These are phyloP conservation scores for Anseranas semipalmata DNA, from an alignment of 2,113 vertebrate species.

Conservation along the genomic window DNA sequence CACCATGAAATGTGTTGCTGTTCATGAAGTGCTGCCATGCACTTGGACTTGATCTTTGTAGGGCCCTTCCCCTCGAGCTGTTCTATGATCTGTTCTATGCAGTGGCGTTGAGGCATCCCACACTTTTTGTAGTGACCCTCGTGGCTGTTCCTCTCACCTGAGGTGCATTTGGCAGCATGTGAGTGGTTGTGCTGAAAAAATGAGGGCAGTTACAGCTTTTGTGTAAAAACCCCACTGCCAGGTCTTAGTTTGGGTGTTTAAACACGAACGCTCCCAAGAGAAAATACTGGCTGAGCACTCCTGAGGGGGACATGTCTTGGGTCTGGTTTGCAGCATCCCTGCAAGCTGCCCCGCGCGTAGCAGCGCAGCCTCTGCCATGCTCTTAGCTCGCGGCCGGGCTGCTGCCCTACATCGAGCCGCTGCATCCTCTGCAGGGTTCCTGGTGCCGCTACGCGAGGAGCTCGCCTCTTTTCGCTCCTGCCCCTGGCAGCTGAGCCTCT, in stretches of 20 bases:
- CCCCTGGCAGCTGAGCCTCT: not conserved
- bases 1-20: no score
- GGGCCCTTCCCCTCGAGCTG: no score
- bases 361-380: no score
- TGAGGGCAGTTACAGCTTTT: rapidly evolving
- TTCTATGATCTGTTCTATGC: no score
- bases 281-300: no score
- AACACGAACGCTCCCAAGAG: rapidly evolving
- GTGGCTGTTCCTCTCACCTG: rapidly evolving
- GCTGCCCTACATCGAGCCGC: not conserved
- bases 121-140: rapidly evolving
- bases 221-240: rapidly evolving
- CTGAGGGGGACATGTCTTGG: no score
- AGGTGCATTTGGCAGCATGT: rapidly evolving
- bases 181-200: not conserved
- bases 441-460: not conserved
- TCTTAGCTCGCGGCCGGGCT: no score
- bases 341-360: no score
- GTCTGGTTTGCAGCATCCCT: no score
- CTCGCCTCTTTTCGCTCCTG: not conserved
- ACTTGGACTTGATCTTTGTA: no score
- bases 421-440: not conserved
- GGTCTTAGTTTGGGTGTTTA: not conserved
- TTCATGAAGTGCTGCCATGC: rapidly evolving
- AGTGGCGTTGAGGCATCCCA: rapidly evolving